Percentiles rank a stretch among this genome's conserved stretches.
phyloP scores from a whole-genome alignment of 2,888 invertebrate species.

The Eupithecia pulchellata region DNA sequence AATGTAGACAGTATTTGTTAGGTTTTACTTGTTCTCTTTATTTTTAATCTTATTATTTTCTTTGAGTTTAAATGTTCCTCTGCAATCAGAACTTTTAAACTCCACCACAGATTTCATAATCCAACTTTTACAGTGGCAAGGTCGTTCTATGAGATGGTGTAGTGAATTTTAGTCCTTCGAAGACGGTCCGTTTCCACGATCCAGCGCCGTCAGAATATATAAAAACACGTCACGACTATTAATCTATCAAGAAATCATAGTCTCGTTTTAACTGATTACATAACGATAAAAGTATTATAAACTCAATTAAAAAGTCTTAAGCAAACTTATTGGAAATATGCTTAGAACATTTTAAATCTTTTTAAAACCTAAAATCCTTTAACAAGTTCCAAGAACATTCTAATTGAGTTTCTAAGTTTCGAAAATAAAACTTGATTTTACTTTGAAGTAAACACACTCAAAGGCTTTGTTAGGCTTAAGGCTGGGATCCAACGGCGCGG shows the following conservation, averaged over 20 bases:
- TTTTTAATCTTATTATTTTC: too few species aligned
- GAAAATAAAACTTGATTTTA: slow-evolving; percentile 23
- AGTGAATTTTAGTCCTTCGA: too few species aligned
- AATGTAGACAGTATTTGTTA: background rate
- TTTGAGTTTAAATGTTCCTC: too few species aligned
- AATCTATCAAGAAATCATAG: background rate
- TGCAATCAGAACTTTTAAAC: too few species aligned
- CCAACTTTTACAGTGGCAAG: background rate
- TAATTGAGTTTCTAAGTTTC: slow-evolving; percentile 26
- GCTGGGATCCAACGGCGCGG: background rate
- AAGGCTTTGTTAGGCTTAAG: slow-evolving; percentile 2
- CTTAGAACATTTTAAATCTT: slow-evolving; percentile 16
- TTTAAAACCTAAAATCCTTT: slow-evolving; percentile 20
- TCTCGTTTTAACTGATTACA: background rate
- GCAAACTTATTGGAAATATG: slow-evolving; percentile 1
- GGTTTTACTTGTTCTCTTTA: background rate
- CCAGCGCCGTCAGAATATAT: too few species aligned
- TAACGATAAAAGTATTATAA: slow-evolving; percentile 12
- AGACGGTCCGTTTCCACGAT: too few species aligned
- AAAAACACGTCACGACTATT: background rate
- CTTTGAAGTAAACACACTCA: slow-evolving; percentile 20
- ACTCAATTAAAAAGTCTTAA: slow-evolving; percentile 10
- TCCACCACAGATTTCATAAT: background rate
- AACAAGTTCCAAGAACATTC: slow-evolving; percentile 20
- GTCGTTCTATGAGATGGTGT: too few species aligned